These are phyloP conservation scores for Amaurobius ferox DNA, from an alignment of 2,888 invertebrate species.

Conservation along the genomic window DNA sequence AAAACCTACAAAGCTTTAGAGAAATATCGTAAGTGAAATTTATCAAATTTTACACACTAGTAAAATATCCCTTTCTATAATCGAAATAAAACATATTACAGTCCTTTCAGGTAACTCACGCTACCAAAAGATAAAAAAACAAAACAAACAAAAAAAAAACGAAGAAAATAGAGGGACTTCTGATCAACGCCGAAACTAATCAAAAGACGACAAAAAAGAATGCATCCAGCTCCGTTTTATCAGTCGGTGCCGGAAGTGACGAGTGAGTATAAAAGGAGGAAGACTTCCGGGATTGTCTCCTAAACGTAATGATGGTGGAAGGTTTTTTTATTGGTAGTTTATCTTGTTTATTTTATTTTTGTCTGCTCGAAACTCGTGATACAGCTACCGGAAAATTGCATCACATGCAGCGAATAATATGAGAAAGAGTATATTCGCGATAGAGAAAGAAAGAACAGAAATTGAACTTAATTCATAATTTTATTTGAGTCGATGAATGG, in stretches of 20 bases:
- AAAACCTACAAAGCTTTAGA: too few relatives aligned
- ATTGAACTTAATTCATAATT: too few relatives aligned
- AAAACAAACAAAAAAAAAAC: too few relatives aligned
- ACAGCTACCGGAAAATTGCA: too few relatives aligned
- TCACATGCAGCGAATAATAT: too few relatives aligned
- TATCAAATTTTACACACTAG: too few relatives aligned
- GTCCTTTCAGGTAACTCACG: neutral
- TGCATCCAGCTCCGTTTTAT: conserved; percentile 50
- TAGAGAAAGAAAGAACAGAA: too few relatives aligned
- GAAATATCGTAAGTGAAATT: too few relatives aligned
- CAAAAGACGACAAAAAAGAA: conserved; percentile 20
- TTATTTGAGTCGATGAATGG: too few relatives aligned
- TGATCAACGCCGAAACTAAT: conserved; percentile 35
- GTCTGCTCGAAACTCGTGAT: neutral
- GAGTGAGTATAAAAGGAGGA: conserved; percentile 29
- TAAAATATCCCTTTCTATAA: too few relatives aligned
- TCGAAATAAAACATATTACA: neutral
- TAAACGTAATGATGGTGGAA: conserved; percentile 34
- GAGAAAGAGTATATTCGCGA: too few relatives aligned
- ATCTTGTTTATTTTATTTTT: neutral
- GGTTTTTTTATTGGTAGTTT: conserved; percentile 20
- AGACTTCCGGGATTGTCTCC: conserved; percentile 51
- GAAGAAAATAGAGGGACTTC: conserved; percentile 16
- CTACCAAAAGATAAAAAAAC: too few relatives aligned
- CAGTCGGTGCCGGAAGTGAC: conserved; percentile 60